Evolutionary conservation across 2,113 vertebrate genomes (phyloP), one percentile per base, ranked within the genome.

Genomic region (Rousettus leschenaultii): DNA sequence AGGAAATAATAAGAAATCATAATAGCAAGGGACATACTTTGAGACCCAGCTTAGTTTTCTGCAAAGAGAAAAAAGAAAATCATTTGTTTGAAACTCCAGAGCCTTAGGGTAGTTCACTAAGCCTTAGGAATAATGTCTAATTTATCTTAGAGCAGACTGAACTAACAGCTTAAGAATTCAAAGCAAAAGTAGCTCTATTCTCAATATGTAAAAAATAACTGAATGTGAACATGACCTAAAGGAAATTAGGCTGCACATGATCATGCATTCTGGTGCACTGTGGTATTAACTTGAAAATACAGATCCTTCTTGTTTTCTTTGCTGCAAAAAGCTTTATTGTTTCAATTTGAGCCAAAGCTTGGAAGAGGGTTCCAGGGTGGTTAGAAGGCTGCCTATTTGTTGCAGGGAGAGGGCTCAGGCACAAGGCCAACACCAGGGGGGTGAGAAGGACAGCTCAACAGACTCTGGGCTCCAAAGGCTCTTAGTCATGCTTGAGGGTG

Each of bases 401-500:
- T 86, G 10, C 51, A 53, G 22, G 2, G 11, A 61, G 86, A 79
- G 40, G 51, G 51, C 38, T 53, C 16, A 4, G 63, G 38, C 2
- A 48, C 3, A 53, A 57, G 63, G 21, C 48, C 70, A 35, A 73
- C 61, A 38, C 6, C 40, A 28, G 61, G 22, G 38, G 40, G 26
- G 22, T 45, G 51, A 66, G 19, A 94, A 33, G 86, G 28, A 24
- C 18, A 18, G 21, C 53, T 40, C 13, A 10, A 40, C 61, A 63
- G 89, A 38, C 3, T 7, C 86, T 35, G 65, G 73, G 24, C 8
- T 45, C 16, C 1, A 33, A 13, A 59, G 59, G 70, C 75, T 70
- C 45, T 73, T 95, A 97, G 53, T 98, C 94, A 1, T 95, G 95
- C 79, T 97, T 97, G 16, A 98, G 97, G 7, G 97, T 98, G 43